These are phyloP conservation scores for Oryzias sinensis DNA, from an alignment of 2,797 vertebrate species.

Conservation along the genomic window DNA sequence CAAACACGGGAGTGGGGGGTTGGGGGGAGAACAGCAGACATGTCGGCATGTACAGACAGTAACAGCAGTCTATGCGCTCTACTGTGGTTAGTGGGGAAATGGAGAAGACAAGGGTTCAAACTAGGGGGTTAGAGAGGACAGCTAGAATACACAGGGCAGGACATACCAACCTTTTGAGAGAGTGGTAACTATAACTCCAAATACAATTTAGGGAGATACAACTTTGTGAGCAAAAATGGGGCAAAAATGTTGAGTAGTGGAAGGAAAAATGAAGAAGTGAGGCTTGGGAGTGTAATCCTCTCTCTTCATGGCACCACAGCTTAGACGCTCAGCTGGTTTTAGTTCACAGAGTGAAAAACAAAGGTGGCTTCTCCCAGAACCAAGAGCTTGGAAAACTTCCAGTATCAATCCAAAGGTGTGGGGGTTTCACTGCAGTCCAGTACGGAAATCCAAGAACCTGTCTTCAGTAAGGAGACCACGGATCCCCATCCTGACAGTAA, in stretches of 20 bases:
- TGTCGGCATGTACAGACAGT: slow-evolving; percentile 76
- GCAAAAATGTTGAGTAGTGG: slow-evolving; percentile 73
- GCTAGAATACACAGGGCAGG: slow-evolving; percentile 99
- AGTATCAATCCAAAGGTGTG: slow-evolving; percentile 41
- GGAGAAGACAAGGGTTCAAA: slow-evolving; percentile 84
- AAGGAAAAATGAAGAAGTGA: slow-evolving; percentile 43
- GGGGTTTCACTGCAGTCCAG: slow-evolving; percentile 17
- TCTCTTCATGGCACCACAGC: slow-evolving; percentile 39
- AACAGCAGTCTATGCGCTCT: slow-evolving; percentile 79
- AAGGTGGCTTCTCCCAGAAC: too few relatives aligned
- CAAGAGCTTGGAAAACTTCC: slow-evolving; percentile 10
- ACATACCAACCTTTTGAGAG: slow-evolving; percentile 99
- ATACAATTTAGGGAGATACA: slow-evolving; percentile 99
- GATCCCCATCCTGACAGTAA: slow-evolving; percentile 19
- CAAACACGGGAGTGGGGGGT: too few relatives aligned
- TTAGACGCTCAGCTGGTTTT: slow-evolving; percentile 32
- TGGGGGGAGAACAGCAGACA: too few relatives aligned
- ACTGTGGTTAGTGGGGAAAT: slow-evolving; percentile 36
- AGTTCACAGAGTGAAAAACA: slow-evolving; percentile 5
- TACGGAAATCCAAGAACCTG: slow-evolving; percentile 51
- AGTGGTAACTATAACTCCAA: slow-evolving; percentile 99
- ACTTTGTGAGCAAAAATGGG: slow-evolving; percentile 89
- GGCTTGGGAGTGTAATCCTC: slow-evolving; percentile 72
- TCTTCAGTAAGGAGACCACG: slow-evolving; percentile 27
- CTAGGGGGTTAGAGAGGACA: slow-evolving; percentile 96